Conservation (phyloP, 1,140 invertebrate species). For the Pararge aegeria region DNA sequence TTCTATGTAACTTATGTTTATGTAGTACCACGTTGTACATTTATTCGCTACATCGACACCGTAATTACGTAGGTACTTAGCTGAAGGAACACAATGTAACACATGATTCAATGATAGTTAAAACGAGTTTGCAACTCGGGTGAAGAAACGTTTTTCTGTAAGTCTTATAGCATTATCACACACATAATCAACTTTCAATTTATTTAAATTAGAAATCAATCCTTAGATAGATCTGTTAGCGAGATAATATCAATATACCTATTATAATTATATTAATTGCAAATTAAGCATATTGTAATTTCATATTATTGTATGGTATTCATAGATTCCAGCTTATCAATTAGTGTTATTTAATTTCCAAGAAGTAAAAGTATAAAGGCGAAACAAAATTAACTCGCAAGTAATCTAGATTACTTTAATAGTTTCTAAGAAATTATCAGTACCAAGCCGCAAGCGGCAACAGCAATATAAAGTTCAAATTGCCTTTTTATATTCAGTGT, state of each 20-base stretch:
- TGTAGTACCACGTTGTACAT: too few relatives aligned
- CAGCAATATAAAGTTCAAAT: slow-evolving; percentile 53
- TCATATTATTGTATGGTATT: not conserved
- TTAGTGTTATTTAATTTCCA: slow-evolving; percentile 4
- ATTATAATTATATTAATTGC: slow-evolving; percentile 1
- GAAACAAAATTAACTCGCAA: slow-evolving; percentile 34
- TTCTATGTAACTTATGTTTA: too few relatives aligned
- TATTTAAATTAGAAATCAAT: not conserved
- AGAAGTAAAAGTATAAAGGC: slow-evolving; percentile 27
- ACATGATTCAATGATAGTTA: too few relatives aligned
- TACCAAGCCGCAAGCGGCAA: slow-evolving; percentile 28
- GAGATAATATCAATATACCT: not conserved
- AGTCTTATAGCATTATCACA: not conserved
- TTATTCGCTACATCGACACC: too few relatives aligned
- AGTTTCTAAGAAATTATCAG: slow-evolving; percentile 47
- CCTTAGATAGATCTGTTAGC: not conserved
- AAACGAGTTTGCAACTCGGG: not conserved
- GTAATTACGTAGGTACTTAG: too few relatives aligned
- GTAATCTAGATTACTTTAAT: slow-evolving; percentile 39
- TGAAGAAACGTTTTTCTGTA: not conserved
- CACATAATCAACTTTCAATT: not conserved
- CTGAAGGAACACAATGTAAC: too few relatives aligned
- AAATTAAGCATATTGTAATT: slow-evolving; percentile 5
- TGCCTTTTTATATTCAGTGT: slow-evolving; percentile 64
- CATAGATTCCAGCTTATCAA: slow-evolving; percentile 4